These are phyloP conservation scores for Stenolophus ochropezus DNA, from an alignment of 2,888 invertebrate genomes.

Conservation along the genomic window DNA sequence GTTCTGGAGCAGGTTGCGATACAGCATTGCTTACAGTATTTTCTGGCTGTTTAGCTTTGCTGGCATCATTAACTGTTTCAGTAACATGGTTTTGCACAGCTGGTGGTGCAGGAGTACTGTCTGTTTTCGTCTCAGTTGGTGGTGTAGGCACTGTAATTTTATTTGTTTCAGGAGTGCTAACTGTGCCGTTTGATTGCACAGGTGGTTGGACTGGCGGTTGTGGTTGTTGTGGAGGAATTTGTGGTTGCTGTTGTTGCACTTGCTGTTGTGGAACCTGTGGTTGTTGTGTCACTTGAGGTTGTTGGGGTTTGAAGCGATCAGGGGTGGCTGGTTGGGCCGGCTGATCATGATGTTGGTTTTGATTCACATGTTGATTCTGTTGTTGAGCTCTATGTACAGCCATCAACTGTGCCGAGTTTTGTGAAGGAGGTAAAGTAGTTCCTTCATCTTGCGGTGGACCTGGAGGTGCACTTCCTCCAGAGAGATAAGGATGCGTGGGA, in stretches of 20 bases:
- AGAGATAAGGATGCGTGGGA: conserved; percentile 21
- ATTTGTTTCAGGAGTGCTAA: conserved; percentile 64
- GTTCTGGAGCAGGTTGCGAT: conserved; percentile 67
- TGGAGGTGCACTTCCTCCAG: neutral
- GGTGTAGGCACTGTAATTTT: conserved; percentile 55
- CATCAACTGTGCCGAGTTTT: conserved; percentile 56
- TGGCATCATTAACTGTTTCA: conserved; percentile 20
- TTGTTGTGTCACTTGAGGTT: conserved; percentile 45
- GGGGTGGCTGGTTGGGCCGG: neutral
- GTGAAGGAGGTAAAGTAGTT: conserved; percentile 52
- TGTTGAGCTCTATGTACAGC: conserved; percentile 54
- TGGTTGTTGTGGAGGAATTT: conserved; percentile 34
- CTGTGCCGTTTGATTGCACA: conserved; percentile 43
- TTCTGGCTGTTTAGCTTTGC: conserved; percentile 52
- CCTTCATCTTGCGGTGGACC: conserved; percentile 40
- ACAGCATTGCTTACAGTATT: conserved; percentile 68
- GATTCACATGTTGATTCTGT: conserved; percentile 17
- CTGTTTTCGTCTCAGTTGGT: conserved; percentile 64
- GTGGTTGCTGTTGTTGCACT: conserved; percentile 50
- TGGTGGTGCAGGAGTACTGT: conserved; percentile 65
- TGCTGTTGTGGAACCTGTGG: conserved; percentile 10
- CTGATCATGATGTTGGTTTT: conserved; percentile 34
- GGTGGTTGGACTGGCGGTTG: conserved; percentile 72
- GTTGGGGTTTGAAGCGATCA: conserved; percentile 11
- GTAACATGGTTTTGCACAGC: conserved; percentile 61